Conservation (phyloP, 2,113 vertebrate species). For the Calidris pygmaea region DNA sequence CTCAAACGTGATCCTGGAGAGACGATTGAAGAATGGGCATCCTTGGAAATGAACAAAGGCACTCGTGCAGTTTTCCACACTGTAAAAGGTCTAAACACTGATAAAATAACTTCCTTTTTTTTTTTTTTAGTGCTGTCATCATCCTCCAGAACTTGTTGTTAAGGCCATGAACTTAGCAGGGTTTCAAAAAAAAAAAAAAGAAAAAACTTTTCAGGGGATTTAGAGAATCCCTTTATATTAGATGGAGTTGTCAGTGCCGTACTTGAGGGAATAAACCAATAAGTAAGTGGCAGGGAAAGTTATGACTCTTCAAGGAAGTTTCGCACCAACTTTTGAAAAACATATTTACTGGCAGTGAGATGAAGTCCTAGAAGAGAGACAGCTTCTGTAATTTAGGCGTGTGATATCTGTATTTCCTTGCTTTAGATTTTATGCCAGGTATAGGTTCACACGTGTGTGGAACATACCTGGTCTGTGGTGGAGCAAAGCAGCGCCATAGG, state of each 20-base stretch:
- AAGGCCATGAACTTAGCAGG: constrained; percentile 21
- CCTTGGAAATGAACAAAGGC: constrained; percentile 23
- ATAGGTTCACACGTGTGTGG: not conserved
- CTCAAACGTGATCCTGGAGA: not conserved
- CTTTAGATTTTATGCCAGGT: not conserved
- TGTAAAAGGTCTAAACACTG: not conserved
- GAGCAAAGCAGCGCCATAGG: not conserved
- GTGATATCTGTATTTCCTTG: not conserved
- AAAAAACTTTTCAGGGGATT: not conserved
- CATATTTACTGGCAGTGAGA: not conserved
- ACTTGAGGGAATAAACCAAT: not conserved
- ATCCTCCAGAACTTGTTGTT: not conserved
- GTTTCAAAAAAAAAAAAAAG: not conserved
- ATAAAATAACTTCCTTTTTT: not conserved
- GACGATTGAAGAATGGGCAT: not conserved
- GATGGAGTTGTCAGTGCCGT: not conserved
- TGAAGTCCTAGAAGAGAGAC: not conserved
- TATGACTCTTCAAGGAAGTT: not conserved
- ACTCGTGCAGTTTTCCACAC: not conserved
- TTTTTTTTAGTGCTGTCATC: not conserved
- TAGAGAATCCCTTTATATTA: constrained; percentile 23
- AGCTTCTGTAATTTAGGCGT: not conserved
- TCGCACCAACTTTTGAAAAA: not conserved
- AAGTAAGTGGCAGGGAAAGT: not conserved
- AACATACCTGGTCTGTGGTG: not conserved